Percentiles rank a stretch among this genome's conserved stretches.
Evolutionary conservation across 2,113 vertebrate genomes (phyloP).

Genomic region (Dendropsophus ebraccatus): DNA sequence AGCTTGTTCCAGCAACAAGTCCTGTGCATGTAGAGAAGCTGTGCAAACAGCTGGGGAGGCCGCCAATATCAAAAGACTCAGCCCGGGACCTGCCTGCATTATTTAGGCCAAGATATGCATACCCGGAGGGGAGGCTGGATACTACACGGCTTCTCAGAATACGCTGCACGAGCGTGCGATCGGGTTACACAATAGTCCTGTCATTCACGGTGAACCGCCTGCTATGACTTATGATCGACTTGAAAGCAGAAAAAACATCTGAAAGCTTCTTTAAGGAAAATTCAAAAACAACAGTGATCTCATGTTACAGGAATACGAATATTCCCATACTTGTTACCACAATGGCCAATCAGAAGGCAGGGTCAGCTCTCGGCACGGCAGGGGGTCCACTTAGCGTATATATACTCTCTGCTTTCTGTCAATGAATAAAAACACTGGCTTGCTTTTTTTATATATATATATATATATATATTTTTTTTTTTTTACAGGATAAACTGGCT

Average conservation of each 20-base stretch:
- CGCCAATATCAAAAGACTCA: background rate
- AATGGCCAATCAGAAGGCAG: background rate
- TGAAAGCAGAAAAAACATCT: background rate
- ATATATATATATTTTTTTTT: too few relatives aligned
- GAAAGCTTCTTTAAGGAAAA: background rate
- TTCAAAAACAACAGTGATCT: background rate
- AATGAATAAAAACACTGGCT: background rate
- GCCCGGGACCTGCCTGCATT: background rate
- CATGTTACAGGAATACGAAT: background rate
- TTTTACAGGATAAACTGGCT: too few relatives aligned
- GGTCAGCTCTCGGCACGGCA: background rate
- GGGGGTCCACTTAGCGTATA: too few relatives aligned
- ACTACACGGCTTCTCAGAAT: background rate
- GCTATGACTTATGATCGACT: background rate
- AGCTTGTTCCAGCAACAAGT: background rate
- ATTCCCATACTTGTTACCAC: background rate
- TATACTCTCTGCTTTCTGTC: background rate
- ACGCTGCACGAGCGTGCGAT: background rate
- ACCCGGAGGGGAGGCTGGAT: conserved; percentile 9
- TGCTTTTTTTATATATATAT: too few relatives aligned
- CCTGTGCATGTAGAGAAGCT: conserved; percentile 15
- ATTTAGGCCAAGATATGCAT: conserved; percentile 1
- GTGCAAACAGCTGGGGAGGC: conserved; percentile 26
- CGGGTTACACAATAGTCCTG: conserved; percentile 17
- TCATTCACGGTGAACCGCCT: background rate